phyloP scores from a whole-genome alignment of 2,797 vertebrate genomes.

The Hyperoplus lanceolatus region DNA sequence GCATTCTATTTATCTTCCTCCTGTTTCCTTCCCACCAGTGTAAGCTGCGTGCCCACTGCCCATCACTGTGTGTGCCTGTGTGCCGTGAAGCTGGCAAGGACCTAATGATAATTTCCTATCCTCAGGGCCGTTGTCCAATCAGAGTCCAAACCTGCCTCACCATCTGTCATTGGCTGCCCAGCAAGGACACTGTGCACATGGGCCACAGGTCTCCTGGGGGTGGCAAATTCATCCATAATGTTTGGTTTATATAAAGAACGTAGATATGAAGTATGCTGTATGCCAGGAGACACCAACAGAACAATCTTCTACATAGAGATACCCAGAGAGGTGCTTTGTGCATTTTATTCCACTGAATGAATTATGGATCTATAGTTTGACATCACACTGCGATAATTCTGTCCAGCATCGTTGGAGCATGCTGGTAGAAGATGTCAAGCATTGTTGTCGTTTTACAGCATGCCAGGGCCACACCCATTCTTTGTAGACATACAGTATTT shows the following conservation, averaged over 20 bases:
- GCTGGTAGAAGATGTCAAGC: neutral
- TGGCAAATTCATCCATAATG: neutral
- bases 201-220: conserved; percentile 1
- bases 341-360: neutral
- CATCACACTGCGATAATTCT: conserved; percentile 1
- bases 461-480: neutral
- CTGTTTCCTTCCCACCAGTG: neutral
- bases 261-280: neutral
- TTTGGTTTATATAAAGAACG: neutral
- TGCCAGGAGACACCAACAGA: neutral
- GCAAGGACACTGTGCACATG: conserved; percentile 41
- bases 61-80: conserved; percentile 7
- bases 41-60: neutral
- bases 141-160: conserved; percentile 54
- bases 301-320: neutral
- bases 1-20: neutral
- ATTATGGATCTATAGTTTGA: neutral
- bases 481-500: neutral
- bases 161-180: conserved; percentile 70
- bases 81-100: conserved; percentile 6
- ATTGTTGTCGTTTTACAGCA: neutral
- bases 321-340: neutral
- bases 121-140: conserved; percentile 61
- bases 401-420: neutral
- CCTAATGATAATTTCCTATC: conserved; percentile 45